These are phyloP conservation scores for Drosophila koepferae DNA, from an alignment of 2,888 invertebrate genomes.

Conservation along the genomic window DNA sequence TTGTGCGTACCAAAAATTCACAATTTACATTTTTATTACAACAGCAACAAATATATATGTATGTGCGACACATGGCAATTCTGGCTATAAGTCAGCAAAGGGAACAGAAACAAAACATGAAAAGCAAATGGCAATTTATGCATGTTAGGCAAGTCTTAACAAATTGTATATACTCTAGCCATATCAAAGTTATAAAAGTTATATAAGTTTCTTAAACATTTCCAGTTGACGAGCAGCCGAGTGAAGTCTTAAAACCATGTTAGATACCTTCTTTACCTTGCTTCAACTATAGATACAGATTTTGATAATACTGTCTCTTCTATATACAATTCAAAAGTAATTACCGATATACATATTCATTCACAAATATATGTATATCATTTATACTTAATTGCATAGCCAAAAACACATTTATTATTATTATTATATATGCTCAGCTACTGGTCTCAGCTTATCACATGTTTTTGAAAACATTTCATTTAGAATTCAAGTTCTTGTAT, in stretches of 20 bases:
- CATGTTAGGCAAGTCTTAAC: background rate
- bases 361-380: background rate
- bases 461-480: conserved; percentile 12
- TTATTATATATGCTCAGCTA: background rate
- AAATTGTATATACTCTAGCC: background rate
- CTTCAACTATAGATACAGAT: too few species aligned
- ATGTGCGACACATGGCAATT: conserved; percentile 68
- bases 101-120: background rate
- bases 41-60: conserved; percentile 47
- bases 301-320: too few species aligned
- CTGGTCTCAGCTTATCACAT: background rate
- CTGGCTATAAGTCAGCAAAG: conserved; percentile 40
- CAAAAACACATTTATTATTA: background rate
- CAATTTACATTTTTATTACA: conserved; percentile 73
- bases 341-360: background rate
- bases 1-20: conserved; percentile 73
- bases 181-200: background rate
- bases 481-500: background rate
- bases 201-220: background rate
- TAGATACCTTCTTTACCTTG: too few species aligned
- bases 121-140: background rate
- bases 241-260: too few species aligned
- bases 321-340: too few species aligned
- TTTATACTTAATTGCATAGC: background rate
- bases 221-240: background rate